These are phyloP conservation scores for Chaetorhynchus papuensis DNA, from an alignment of 2,113 vertebrate species.

Conservation along the genomic window DNA sequence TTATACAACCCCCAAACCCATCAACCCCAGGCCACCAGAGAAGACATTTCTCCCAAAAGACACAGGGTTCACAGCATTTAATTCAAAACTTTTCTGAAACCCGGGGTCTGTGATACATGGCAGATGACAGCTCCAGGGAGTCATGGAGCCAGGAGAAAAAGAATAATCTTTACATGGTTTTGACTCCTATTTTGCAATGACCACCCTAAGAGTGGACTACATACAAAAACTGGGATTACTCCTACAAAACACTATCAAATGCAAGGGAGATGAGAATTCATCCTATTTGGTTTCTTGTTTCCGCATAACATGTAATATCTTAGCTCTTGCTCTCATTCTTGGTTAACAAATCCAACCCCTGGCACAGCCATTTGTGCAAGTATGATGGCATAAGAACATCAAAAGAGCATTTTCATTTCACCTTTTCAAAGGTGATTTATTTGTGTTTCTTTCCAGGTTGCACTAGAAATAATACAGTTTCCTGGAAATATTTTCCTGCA, in stretches of 20 bases:
- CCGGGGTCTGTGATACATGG: neutral
- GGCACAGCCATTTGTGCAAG: neutral
- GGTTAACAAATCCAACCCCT: neutral
- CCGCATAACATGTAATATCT: neutral
- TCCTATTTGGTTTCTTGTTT: neutral
- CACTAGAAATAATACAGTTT: neutral
- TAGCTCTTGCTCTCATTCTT: neutral
- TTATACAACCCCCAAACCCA: neutral
- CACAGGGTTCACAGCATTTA: neutral
- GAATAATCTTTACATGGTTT: neutral
- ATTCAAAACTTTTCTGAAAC: neutral
- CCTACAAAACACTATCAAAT: neutral
- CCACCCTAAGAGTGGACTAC: neutral
- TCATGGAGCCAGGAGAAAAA: neutral
- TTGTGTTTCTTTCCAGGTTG: neutral
- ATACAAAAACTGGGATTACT: neutral
- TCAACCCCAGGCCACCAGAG: neutral
- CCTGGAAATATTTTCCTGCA: neutral
- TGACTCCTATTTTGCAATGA: neutral
- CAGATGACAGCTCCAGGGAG: neutral
- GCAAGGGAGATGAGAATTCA: neutral
- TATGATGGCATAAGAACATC: neutral
- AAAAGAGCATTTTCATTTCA: neutral
- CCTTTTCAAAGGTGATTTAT: neutral
- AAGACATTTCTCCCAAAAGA: neutral